Evolutionary conservation across 1,140 invertebrate species (phyloP).

Genomic region (Helicoverpa zea): DNA sequence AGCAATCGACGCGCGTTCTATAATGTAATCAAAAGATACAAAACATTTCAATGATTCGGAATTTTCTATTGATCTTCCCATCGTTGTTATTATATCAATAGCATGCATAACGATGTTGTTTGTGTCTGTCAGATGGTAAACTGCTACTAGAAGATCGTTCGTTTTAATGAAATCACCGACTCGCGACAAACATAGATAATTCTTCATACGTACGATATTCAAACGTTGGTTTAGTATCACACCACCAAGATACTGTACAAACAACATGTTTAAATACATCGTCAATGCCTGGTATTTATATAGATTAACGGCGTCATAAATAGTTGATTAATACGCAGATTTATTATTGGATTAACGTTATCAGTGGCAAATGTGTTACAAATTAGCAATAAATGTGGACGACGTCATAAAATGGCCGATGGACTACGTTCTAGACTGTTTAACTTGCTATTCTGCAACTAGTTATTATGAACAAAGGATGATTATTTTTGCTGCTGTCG

Average conservation of each 20-base stretch:
- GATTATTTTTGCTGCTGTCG: no score
- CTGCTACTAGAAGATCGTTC: constrained; percentile 3
- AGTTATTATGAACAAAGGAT: constrained; percentile 3
- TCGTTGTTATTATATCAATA: constrained; percentile 40
- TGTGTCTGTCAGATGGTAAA: constrained; percentile 32
- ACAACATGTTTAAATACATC: constrained; percentile 31
- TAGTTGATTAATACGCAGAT: constrained; percentile 46
- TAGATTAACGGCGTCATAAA: constrained; percentile 43
- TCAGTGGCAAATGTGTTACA: constrained; percentile 12
- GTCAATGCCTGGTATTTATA: constrained; percentile 30
- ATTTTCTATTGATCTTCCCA: constrained; percentile 45
- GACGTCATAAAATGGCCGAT: constrained; percentile 8
- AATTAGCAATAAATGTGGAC: constrained; percentile 30
- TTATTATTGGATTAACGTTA: constrained; percentile 46
- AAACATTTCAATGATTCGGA: constrained; percentile 42
- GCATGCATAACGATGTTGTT: constrained; percentile 37
- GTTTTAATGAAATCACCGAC: constrained; percentile 37
- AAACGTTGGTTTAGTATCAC: constrained; percentile 28
- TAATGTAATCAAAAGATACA: constrained; percentile 32
- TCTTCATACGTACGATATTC: not conserved
- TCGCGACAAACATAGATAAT: constrained; percentile 30
- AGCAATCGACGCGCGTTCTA: constrained; percentile 21
- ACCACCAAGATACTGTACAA: constrained; percentile 26
- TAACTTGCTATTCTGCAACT: not conserved
- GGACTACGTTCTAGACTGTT: not conserved